Conservation (phyloP, 1,140 invertebrate genomes). For the Pteromalus puparum region DNA sequence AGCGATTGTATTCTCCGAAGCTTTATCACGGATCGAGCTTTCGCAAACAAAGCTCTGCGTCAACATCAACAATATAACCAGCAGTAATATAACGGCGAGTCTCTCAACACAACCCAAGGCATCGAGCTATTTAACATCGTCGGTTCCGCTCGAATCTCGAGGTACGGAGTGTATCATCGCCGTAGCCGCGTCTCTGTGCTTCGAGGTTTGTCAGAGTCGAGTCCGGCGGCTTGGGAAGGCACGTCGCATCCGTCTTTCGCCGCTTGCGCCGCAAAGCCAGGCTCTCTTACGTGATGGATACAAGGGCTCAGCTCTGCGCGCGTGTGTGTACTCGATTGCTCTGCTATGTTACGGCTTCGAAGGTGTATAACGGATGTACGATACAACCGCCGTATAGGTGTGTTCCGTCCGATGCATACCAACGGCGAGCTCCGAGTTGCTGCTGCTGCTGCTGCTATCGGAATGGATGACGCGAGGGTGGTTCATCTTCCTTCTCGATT, state of each 20-base stretch:
- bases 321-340: neutral
- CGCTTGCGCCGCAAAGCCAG: slow-evolving; percentile 2
- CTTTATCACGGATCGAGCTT: too few relatives aligned
- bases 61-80: too few relatives aligned
- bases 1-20: too few relatives aligned
- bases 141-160: slow-evolving; percentile 56
- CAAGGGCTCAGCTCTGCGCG: slow-evolving; percentile 59
- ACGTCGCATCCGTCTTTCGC: slow-evolving; percentile 68
- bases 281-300: slow-evolving; percentile 67
- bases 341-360: too few relatives aligned
- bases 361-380: too few relatives aligned
- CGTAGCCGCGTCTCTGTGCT: neutral
- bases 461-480: neutral
- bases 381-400: neutral
- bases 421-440: slow-evolving; percentile 52
- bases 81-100: too few relatives aligned
- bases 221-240: slow-evolving; percentile 65
- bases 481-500: slow-evolving; percentile 9
- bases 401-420: slow-evolving; percentile 65
- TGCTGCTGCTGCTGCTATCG: too few relatives aligned
- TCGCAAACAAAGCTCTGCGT: too few relatives aligned
- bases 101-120: too few relatives aligned
- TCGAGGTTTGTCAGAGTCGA: slow-evolving; percentile 64
- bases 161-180: neutral
- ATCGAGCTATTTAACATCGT: too few relatives aligned